Base-by-base conservation (phyloP, 2,113 vertebrate species). In the Cephalopterus ornatus region DNA sequence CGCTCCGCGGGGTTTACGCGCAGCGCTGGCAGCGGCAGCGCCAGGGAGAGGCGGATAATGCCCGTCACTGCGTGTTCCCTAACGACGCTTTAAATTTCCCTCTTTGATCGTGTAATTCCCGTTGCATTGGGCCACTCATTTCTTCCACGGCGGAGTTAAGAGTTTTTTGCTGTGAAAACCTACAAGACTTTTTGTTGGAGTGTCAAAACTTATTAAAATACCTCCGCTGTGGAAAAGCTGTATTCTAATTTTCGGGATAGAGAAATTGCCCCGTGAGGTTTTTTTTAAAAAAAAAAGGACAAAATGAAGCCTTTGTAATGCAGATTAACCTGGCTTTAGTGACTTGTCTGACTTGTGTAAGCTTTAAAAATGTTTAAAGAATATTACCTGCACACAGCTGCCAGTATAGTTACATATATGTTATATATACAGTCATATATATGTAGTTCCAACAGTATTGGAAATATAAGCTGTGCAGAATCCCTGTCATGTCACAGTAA, bases 1-100 rank as follows among this genome's bases (percentile, higher is more conserved):
- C 4, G 27, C 14, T 21, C 72, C 4, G 32, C 3, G 5, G 41
- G 21, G 23, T 2, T n/a, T 3, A 2, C 1, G 2, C 9, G 0
- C 21, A 0, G 2, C 1, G 62, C 1, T 21, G 22, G 62, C 14
- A 37, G 44, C 49, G 7, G 66, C 68, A 9, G 19, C 3, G 6
- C 19, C 33, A 3, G 53, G 1, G 22, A 7, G 26, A 10, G 30
- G 22, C 2, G 52, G 26, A 14, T 5, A 27, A 30, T 9, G 46
- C 14, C 41, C 23, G 32, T 9, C 9, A 2, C 53, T 8, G 49
- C 28, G 35, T 12, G 1, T 6, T 19, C 23, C 11, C 2, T 14
- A 44, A 7, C 28, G 1, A 9, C 23, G 14, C 32, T 63, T 15
- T 16, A 9, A 37, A 30, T 30, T 7, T 28, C 2, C 47, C 11